These are phyloP conservation scores for Nesometra sesokonis DNA, from an alignment of 35 echinoderm and acorn worm species.

Conservation along the genomic window DNA sequence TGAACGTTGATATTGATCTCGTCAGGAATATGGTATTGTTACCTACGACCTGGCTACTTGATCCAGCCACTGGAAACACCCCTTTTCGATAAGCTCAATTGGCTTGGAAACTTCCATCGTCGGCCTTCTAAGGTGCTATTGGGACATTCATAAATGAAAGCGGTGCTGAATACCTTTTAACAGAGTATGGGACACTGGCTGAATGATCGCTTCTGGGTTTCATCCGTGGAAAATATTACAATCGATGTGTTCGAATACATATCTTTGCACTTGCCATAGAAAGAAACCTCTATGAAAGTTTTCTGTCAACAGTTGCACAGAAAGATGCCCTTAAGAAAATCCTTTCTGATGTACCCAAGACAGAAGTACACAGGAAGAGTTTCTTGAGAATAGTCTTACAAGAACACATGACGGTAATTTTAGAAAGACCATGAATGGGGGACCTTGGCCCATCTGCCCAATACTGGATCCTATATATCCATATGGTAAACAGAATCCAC, in stretches of 20 bases:
- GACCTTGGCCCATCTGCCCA: slow-evolving; percentile 43
- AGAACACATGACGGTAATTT: slow-evolving; percentile 41
- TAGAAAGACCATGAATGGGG: slow-evolving; percentile 38
- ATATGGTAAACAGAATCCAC: slow-evolving; percentile 44
- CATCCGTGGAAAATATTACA: slow-evolving; percentile 47
- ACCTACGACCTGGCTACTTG: slow-evolving; percentile 16
- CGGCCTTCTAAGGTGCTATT: slow-evolving; percentile 44
- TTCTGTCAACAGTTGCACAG: slow-evolving; percentile 24
- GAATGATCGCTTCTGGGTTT: slow-evolving; percentile 47
- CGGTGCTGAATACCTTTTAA: slow-evolving; percentile 42
- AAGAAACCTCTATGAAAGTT: slow-evolving; percentile 43
- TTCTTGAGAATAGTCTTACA: slow-evolving; percentile 23
- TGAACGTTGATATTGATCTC: slow-evolving; percentile 35
- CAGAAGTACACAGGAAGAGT: slow-evolving; percentile 6
- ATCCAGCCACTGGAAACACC: slow-evolving; percentile 28
- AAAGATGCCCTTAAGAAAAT: slow-evolving; percentile 32
- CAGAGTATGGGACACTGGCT: slow-evolving; percentile 43
- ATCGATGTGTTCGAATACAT: slow-evolving; percentile 51
- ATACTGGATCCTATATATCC: slow-evolving; percentile 47
- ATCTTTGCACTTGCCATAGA: slow-evolving; percentile 51
- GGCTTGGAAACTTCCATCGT: slow-evolving; percentile 59
- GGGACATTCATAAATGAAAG: slow-evolving; percentile 70
- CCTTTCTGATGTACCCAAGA: slow-evolving; percentile 31
- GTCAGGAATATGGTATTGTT: slow-evolving; percentile 30
- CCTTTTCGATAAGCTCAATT: slow-evolving; percentile 37